Conservation (phyloP, 2,888 invertebrate genomes). For the Thera britannica region DNA sequence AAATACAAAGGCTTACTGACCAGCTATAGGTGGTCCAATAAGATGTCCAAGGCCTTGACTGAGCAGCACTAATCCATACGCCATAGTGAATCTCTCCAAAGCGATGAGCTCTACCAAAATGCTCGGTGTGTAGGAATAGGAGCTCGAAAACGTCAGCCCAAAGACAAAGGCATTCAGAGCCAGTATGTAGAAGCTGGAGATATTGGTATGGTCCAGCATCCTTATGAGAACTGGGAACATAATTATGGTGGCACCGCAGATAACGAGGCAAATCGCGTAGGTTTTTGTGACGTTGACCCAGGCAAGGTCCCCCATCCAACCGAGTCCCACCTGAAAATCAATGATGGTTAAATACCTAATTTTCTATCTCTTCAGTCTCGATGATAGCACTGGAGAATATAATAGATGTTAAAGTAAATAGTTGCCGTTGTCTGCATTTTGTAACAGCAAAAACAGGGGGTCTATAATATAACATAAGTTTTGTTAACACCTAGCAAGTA, state of each 20-base stretch:
- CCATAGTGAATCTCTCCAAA: slow-evolving; percentile 95
- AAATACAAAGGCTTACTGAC: slow-evolving; percentile 68
- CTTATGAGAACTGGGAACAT: slow-evolving; percentile 85
- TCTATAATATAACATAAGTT: neutral
- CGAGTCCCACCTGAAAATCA: slow-evolving; percentile 88
- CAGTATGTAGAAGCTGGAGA: slow-evolving; percentile 79
- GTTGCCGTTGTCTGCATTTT: neutral
- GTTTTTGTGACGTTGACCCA: slow-evolving; percentile 94
- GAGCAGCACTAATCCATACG: slow-evolving; percentile 94
- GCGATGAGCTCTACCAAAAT: slow-evolving; percentile 96
- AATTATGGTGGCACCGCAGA: slow-evolving; percentile 86
- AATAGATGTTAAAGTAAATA: no score
- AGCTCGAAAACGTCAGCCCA: slow-evolving; percentile 96
- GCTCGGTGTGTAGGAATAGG: slow-evolving; percentile 95
- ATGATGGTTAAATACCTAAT: neutral
- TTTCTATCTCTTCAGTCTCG: no score
- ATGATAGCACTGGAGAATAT: no score
- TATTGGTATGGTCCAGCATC: slow-evolving; percentile 60
- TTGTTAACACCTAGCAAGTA: no score
- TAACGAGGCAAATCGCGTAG: slow-evolving; percentile 91
- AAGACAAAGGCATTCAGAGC: slow-evolving; percentile 87
- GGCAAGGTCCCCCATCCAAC: slow-evolving; percentile 94
- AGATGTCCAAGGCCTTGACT: slow-evolving; percentile 97
- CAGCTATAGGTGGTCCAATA: slow-evolving; percentile 97
- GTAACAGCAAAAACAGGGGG: no score